Evolutionary conservation across 2,797 vertebrate species (phyloP).

Genomic region (Sternarchorhynchus goeldii): DNA sequence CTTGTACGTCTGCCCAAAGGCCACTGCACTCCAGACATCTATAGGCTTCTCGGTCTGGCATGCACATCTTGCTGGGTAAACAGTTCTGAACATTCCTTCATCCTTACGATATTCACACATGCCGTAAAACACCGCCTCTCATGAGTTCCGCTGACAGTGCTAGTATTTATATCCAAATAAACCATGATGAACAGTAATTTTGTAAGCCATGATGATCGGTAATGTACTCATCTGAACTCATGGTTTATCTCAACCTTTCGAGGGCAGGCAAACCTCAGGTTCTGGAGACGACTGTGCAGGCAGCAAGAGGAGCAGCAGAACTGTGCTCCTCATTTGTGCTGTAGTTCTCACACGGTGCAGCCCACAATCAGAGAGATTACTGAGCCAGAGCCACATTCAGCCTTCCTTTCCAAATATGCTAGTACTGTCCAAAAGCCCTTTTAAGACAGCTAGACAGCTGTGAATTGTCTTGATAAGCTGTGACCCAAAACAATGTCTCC

Average conservation of each 20-base stretch:
- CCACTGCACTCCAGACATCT: conserved; percentile 9
- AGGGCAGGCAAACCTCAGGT: conserved; percentile 53
- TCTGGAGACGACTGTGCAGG: background rate
- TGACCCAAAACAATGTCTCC: background rate
- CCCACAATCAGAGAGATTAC: conserved; percentile 64
- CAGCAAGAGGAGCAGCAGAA: conserved; percentile 36
- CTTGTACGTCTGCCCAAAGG: background rate
- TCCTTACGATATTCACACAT: conserved; percentile 32
- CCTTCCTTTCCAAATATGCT: conserved; percentile 2
- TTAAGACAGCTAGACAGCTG: background rate
- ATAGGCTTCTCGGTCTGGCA: conserved; percentile 10
- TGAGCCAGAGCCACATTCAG: conserved; percentile 62
- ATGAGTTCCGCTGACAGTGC: conserved; percentile 18
- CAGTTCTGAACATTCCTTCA: conserved; percentile 32
- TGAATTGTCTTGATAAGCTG: background rate
- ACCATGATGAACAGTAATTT: conserved; percentile 39
- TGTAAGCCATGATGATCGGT: conserved; percentile 30
- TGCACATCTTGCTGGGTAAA: conserved; percentile 21
- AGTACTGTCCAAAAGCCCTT: conserved; percentile 16
- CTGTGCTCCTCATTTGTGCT: conserved; percentile 27
- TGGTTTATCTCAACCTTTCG: conserved; percentile 56
- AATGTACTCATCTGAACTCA: conserved; percentile 46
- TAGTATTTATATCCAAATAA: conserved; percentile 42
- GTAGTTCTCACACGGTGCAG: conserved; percentile 54
- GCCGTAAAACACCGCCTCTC: conserved; percentile 2